A percentile compares a stretch with the other conserved stretches of the same genome.
These are phyloP conservation scores for Nasonia giraulti DNA, from an alignment of 1,140 invertebrate species.

Conservation along the genomic window DNA sequence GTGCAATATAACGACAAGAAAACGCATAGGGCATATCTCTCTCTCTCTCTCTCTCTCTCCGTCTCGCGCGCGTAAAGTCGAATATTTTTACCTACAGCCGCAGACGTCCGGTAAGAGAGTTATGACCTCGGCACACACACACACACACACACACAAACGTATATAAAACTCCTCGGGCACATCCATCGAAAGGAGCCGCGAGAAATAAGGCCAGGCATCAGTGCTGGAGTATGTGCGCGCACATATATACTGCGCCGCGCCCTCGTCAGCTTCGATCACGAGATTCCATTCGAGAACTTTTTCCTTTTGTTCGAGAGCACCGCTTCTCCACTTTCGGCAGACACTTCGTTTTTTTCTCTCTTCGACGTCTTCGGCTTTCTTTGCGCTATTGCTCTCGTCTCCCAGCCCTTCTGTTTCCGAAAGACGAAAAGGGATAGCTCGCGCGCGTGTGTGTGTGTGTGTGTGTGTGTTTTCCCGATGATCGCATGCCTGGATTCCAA, in stretches of 20 bases:
- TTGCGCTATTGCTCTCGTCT: background rate
- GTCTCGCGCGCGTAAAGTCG: background rate
- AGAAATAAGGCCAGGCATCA: background rate
- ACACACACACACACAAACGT: background rate
- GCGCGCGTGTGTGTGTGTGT: background rate
- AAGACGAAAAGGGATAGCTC: background rate
- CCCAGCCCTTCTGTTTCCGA: background rate
- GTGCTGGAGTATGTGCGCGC: background rate
- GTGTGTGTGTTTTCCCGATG: slow-evolving; percentile 1
- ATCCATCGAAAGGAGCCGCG: background rate
- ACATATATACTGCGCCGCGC: background rate
- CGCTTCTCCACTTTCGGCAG: background rate
- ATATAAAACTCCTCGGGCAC: background rate
- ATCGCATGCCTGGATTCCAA: slow-evolving; percentile 33
- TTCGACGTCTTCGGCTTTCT: too few relatives aligned
- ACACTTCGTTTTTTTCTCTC: background rate
- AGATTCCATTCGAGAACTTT: slow-evolving; percentile 1
- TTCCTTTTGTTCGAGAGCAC: slow-evolving; percentile 24
- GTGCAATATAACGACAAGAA: too few relatives aligned
- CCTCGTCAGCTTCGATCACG: slow-evolving; percentile 5
- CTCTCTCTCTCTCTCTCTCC: too few relatives aligned
- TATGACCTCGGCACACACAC: background rate
- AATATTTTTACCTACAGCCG: background rate
- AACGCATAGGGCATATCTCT: background rate
- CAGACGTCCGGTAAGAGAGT: background rate